A percentile compares a stretch with the other conserved stretches of the same genome.
These are phyloP conservation scores for Drosophila rhopaloa DNA, from an alignment of 1,140 invertebrate species.

Conservation along the genomic window DNA sequence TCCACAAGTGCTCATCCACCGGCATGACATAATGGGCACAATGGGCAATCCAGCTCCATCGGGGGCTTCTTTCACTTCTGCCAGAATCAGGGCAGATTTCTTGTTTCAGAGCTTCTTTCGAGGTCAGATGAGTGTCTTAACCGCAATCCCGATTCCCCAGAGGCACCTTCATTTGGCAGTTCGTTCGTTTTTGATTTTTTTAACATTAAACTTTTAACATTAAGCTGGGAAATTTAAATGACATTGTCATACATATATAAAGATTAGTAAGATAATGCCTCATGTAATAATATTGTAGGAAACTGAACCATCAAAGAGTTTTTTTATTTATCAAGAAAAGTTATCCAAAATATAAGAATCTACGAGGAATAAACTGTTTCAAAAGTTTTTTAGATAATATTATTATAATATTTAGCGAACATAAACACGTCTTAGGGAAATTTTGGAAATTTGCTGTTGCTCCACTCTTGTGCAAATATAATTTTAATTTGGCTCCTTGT, in stretches of 20 bases:
- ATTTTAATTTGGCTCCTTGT: constrained; percentile 62
- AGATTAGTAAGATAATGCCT: too few species aligned
- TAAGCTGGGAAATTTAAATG: background rate
- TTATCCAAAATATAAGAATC: too few species aligned
- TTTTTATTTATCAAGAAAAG: too few species aligned
- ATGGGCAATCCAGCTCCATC: background rate
- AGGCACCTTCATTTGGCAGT: constrained; percentile 1
- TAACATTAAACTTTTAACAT: too few species aligned
- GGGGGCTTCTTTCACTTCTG: constrained; percentile 52
- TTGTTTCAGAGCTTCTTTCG: constrained; percentile 37
- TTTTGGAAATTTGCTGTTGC: constrained; percentile 8
- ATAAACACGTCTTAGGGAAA: too few species aligned
- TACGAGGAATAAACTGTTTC: too few species aligned
- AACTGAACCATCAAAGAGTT: too few species aligned
- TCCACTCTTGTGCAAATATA: constrained; percentile 19
- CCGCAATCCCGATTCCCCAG: background rate
- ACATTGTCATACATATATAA: background rate
- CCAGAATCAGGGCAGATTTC: constrained; percentile 34
- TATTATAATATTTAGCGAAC: too few species aligned
- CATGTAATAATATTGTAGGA: too few species aligned
- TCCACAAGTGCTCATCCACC: constrained; percentile 26
- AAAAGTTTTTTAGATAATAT: too few species aligned
- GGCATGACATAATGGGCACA: constrained; percentile 46
- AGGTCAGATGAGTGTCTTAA: constrained; percentile 36
- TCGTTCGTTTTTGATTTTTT: too few species aligned